Percentiles rank a stretch among this genome's conserved stretches.
phyloP scores from a whole-genome alignment of 2,797 vertebrate species.

The Catostomus latipinnis region DNA sequence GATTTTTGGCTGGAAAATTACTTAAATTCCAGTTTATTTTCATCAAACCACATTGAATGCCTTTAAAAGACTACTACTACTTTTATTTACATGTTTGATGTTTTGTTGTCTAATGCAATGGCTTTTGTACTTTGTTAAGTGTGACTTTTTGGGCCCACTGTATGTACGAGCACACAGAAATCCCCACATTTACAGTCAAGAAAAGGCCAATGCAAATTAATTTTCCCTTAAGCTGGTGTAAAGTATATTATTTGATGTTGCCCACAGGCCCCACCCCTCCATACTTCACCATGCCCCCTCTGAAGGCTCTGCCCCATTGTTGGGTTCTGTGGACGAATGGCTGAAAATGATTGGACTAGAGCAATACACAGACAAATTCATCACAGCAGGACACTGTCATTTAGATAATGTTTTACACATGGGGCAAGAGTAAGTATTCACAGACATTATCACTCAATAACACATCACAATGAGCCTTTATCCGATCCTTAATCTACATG shows the following conservation, averaged over 20 bases:
- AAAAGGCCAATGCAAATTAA: background rate
- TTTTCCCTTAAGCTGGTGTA: background rate
- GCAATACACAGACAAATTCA: slow-evolving; percentile 97
- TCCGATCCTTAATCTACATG: background rate
- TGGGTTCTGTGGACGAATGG: slow-evolving; percentile 94
- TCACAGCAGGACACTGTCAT: slow-evolving; percentile 90
- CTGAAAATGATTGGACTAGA: slow-evolving; percentile 98
- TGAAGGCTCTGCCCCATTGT: slow-evolving; percentile 78
- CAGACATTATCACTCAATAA: slow-evolving; percentile 19
- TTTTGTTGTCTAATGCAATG: no score
- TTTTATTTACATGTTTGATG: no score
- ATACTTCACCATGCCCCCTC: slow-evolving; percentile 92
- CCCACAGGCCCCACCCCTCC: slow-evolving; percentile 86
- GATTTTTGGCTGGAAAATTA: no score
- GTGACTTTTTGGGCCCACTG: no score
- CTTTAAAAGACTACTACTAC: no score
- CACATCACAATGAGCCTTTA: background rate
- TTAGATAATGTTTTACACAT: slow-evolving; percentile 94
- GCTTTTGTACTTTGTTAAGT: no score
- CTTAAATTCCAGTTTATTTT: no score
- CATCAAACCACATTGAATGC: no score
- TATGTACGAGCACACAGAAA: no score
- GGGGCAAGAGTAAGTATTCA: slow-evolving; percentile 97
- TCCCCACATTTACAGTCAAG: background rate
- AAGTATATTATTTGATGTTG: background rate